A percentile compares a stretch with the other conserved stretches of the same genome.
Conservation (phyloP, 2,113 vertebrate species). For the Paradoxurus hermaphroditus region DNA sequence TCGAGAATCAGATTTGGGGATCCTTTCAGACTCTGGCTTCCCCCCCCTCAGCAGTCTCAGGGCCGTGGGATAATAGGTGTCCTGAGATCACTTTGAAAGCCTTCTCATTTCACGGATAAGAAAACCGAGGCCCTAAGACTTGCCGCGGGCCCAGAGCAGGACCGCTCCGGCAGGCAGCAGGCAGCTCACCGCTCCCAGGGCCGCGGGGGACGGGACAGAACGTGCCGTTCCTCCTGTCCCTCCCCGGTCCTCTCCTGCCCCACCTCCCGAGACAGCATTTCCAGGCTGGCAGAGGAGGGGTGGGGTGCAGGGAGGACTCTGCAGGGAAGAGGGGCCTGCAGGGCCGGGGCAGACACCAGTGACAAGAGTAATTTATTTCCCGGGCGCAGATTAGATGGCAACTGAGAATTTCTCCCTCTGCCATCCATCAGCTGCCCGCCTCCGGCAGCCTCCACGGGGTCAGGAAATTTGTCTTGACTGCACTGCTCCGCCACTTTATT, state of each 20-base stretch:
- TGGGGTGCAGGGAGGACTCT: constrained; percentile 30
- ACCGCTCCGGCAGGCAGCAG: not conserved
- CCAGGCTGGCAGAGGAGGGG: not conserved
- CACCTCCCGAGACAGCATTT: not conserved
- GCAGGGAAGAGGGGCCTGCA: constrained; percentile 58
- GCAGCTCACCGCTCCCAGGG: not conserved
- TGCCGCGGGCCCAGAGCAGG: not conserved
- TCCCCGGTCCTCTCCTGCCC: not conserved
- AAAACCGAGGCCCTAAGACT: not conserved
- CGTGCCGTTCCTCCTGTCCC: accelerated
- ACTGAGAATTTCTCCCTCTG: constrained; percentile 66
- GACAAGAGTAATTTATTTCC: constrained; percentile 76
- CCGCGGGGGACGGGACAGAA: not conserved
- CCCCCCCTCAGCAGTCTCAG: not conserved
- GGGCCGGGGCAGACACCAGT: constrained; percentile 64
- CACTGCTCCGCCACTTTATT: not conserved
- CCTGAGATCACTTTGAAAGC: not conserved
- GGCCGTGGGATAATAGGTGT: not conserved
- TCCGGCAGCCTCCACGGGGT: not conserved
- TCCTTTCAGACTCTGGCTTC: not conserved
- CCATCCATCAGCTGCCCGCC: constrained; percentile 67
- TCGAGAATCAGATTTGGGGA: not conserved
- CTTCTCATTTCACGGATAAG: constrained; percentile 12
- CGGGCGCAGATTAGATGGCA: constrained; percentile 68
- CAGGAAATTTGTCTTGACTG: constrained; percentile 64